These are phyloP conservation scores for Drosophila mulleri DNA, from an alignment of 2,888 invertebrate species.

Conservation along the genomic window DNA sequence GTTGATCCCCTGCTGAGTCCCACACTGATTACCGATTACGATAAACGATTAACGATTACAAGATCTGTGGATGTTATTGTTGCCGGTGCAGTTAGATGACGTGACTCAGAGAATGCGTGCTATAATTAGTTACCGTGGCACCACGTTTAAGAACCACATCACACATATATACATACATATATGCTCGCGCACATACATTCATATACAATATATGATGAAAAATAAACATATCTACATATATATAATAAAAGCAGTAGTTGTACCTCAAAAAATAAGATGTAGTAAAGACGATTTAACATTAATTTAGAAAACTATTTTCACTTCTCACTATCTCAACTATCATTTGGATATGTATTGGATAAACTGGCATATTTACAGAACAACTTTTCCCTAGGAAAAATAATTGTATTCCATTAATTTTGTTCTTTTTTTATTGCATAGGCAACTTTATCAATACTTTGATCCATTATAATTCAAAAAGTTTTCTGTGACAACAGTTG, in stretches of 20 bases:
- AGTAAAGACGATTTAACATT: not conserved
- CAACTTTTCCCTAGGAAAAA: too few species aligned
- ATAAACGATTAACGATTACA: slow-evolving; percentile 39
- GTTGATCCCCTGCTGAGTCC: slow-evolving; percentile 10
- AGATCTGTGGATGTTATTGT: slow-evolving; percentile 27
- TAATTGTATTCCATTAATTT: not conserved
- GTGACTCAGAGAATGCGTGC: slow-evolving; percentile 14
- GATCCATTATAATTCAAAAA: not conserved
- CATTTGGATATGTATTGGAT: too few species aligned
- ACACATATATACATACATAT: slow-evolving; percentile 18
- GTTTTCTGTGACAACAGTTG: not conserved
- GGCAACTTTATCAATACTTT: not conserved
- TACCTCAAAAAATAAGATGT: not conserved
- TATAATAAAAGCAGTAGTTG: not conserved
- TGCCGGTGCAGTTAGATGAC: slow-evolving; percentile 17
- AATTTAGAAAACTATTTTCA: not conserved
- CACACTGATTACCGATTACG: slow-evolving; percentile 39
- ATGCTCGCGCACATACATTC: slow-evolving; percentile 23
- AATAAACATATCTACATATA: not conserved
- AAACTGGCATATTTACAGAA: not conserved
- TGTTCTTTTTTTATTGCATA: not conserved
- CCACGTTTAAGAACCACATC: slow-evolving; percentile 11
- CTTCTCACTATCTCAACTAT: not conserved
- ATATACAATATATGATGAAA: slow-evolving; percentile 2
- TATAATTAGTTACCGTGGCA: slow-evolving; percentile 35